phyloP scores from a whole-genome alignment of 2,113 vertebrate species.

The Tyrannus savana region DNA sequence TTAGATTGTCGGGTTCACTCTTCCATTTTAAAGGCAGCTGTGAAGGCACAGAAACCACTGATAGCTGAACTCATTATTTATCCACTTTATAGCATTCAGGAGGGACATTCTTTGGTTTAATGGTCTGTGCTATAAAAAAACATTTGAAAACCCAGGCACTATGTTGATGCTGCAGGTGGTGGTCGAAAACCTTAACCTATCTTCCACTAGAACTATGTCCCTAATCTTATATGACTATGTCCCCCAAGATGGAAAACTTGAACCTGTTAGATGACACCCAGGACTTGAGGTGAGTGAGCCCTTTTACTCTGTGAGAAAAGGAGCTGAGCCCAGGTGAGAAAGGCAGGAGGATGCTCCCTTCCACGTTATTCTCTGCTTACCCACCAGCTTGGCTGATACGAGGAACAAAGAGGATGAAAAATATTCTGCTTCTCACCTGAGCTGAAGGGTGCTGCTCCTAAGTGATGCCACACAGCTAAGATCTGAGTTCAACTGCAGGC shows the following conservation, averaged over 20 bases:
- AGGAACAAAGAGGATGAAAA: background rate
- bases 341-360: accelerated
- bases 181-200: background rate
- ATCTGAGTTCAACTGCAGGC: background rate
- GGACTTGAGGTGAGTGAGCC: background rate
- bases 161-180: background rate
- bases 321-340: background rate
- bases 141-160: background rate
- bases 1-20: background rate
- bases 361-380: background rate
- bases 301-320: background rate
- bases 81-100: background rate
- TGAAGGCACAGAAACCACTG: background rate
- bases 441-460: background rate
- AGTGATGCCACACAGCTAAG: accelerated
- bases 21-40: background rate
- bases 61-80: background rate
- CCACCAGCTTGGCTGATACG: background rate
- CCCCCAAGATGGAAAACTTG: background rate
- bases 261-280: accelerated
- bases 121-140: background rate
- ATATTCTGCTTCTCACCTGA: background rate
- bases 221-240: accelerated
- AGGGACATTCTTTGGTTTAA: background rate
- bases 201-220: accelerated